These are phyloP conservation scores for Daubentonia madagascariensis DNA, from an alignment of 2,113 vertebrate genomes.

Conservation along the genomic window DNA sequence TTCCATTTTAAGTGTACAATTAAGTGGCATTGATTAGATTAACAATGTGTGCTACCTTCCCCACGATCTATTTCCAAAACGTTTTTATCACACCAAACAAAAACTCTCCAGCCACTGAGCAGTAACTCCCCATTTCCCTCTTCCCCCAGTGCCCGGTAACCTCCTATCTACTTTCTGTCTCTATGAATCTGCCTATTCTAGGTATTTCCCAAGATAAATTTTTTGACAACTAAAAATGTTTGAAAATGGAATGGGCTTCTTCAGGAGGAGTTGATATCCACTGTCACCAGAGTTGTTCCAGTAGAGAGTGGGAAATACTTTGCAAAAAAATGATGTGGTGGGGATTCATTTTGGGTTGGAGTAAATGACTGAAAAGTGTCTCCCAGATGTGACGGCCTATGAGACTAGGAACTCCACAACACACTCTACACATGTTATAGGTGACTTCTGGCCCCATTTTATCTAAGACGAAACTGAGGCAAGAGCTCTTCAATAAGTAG, in stretches of 20 bases:
- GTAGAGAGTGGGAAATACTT: neutral
- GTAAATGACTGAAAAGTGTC: neutral
- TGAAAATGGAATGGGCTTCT: neutral
- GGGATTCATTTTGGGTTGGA: neutral
- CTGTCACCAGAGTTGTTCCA: neutral
- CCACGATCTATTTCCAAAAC: neutral
- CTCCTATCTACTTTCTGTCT: neutral
- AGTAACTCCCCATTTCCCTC: neutral
- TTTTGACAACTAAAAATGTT: neutral
- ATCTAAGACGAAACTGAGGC: slow-evolving; percentile 59
- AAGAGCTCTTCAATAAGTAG: slow-evolving; percentile 54
- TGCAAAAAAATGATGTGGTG: neutral
- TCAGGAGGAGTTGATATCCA: neutral
- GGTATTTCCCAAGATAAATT: neutral
- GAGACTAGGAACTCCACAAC: neutral
- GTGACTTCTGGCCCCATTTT: slow-evolving; percentile 35
- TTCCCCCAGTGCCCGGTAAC: neutral
- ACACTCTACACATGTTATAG: neutral
- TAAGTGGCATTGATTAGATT: neutral
- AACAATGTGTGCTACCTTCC: neutral
- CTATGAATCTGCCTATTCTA: neutral
- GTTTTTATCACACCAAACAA: neutral
- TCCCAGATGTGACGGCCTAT: neutral
- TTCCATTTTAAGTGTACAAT: neutral
- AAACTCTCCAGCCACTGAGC: neutral